These are phyloP conservation scores for Dascyllus trimaculatus DNA, from an alignment of 2,113 vertebrate species.

Conservation along the genomic window DNA sequence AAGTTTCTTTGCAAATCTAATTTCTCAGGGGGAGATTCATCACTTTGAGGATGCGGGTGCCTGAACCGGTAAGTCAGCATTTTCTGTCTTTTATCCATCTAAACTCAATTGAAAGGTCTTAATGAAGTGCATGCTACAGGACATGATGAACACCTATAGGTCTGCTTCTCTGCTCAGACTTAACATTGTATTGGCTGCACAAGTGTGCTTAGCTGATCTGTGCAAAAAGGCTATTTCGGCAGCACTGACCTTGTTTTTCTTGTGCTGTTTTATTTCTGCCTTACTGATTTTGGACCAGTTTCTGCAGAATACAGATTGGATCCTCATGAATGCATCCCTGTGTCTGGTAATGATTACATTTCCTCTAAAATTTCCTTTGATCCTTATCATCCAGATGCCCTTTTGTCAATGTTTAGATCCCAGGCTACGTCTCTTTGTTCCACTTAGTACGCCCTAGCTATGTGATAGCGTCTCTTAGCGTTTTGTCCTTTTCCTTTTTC, in stretches of 20 bases:
- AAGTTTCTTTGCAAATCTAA: conserved; percentile 72
- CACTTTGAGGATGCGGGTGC: conserved; percentile 62
- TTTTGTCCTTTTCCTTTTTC: conserved; percentile 74
- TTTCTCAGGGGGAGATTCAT: conserved; percentile 66
- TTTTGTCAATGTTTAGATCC: conserved; percentile 80
- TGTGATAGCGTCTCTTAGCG: conserved; percentile 72
- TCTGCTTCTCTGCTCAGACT: conserved; percentile 33
- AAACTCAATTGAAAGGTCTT: conserved; percentile 64
- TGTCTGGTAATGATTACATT: conserved; percentile 77
- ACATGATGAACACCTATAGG: conserved; percentile 47
- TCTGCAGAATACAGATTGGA: conserved; percentile 48
- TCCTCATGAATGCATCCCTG: conserved; percentile 57
- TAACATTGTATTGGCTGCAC: conserved; percentile 11
- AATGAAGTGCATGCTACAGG: conserved; percentile 61
- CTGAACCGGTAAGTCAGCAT: conserved; percentile 69
- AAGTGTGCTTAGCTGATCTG: background rate
- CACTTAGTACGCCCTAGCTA: conserved; percentile 66
- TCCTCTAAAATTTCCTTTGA: conserved; percentile 80
- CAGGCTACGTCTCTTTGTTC: conserved; percentile 75
- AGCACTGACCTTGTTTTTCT: conserved; percentile 43
- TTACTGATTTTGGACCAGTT: conserved; percentile 46
- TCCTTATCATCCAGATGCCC: conserved; percentile 82
- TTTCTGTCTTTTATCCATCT: conserved; percentile 69
- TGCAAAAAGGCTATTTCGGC: conserved; percentile 21
- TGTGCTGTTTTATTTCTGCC: conserved; percentile 19